A percentile compares a stretch with the other conserved stretches of the same genome.
phyloP scores from a whole-genome alignment of 2,797 vertebrate genomes.

The Poeciliopsis paucimaculata region DNA sequence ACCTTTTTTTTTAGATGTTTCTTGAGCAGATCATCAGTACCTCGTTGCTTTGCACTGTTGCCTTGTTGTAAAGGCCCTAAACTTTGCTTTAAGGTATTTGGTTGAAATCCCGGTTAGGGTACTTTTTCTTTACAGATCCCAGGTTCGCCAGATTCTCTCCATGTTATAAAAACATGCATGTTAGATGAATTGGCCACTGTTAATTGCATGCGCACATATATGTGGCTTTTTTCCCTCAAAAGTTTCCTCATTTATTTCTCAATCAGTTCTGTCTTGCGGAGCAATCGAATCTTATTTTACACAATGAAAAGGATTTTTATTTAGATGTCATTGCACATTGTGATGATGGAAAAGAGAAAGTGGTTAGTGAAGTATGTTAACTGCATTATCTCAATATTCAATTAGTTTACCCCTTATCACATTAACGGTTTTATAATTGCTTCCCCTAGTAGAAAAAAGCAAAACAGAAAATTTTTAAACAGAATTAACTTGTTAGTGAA shows the following conservation, averaged over 20 bases:
- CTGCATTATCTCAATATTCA: not conserved
- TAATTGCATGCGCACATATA: not conserved
- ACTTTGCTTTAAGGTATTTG: not conserved
- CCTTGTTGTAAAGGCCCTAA: not conserved
- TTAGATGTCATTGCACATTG: not conserved
- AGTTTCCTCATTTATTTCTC: not conserved
- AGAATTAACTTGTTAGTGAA: not conserved
- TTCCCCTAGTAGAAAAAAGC: not conserved
- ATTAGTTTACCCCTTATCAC: not conserved
- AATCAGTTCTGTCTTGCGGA: not conserved
- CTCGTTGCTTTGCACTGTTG: not conserved
- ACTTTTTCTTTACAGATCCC: not conserved
- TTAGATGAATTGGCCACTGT: not conserved
- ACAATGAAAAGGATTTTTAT: not conserved
- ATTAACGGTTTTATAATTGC: not conserved
- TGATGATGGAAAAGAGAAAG: not conserved
- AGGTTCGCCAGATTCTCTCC: not conserved
- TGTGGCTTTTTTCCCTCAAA: not conserved
- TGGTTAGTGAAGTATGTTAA: not conserved
- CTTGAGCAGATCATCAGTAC: not conserved
- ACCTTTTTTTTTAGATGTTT: not conserved
- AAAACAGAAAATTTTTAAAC: not conserved
- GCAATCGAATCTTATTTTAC: not conserved
- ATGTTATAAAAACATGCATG: not conserved
- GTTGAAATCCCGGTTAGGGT: not conserved